Base-by-base conservation (phyloP, 2,113 vertebrate genomes). In the Catagonus wagneri region DNA sequence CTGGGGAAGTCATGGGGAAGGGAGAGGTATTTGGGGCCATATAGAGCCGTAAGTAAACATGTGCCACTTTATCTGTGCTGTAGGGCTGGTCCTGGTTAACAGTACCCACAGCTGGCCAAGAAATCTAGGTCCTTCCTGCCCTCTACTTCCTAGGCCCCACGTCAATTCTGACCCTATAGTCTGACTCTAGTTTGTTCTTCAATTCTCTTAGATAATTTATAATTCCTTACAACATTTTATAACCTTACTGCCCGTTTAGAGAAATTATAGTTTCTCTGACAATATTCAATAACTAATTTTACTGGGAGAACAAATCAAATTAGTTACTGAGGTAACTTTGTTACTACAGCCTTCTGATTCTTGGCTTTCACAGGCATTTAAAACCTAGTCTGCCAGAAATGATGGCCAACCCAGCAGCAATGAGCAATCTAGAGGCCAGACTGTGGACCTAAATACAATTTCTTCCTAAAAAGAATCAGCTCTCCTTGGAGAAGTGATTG, bases 211-310 rank as follows among this genome's bases (percentile, higher is more conserved):
- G 84, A 19, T 27, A 81, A 63, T 32, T 76, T 29, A 63, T 65
- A 66, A 54, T 83, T 61, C 50, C n/a, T 74, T 60, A 72, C 1
- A 60, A 56, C 13, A 15, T 50, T 65, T 90, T 74, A n/a, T 44
- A 36, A 29, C 44, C 23, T 80, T 44, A 44, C 32, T 60, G 4
- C 10, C 71, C 72, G 44, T 81, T 39, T 72, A 69, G 50, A 2
- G 32, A 87, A 94, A 54, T 84, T 84, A 60, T 69, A 84, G 19
- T 50, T 84, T 44, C 34, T 79, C 58, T 79, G 50, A 74, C 11
- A 66, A 72, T 84, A 83, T 87, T 93, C 1, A 9, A 39, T 83
- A 78, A 81, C 58, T 71, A 61, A 71, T 90, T 90, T 83, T 52
- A 50, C 29, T 63, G 6, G 16, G 50, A 69, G n/a, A 92, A 14